phyloP scores from a whole-genome alignment of 2,888 invertebrate species.

The Cosmia trapezina region DNA sequence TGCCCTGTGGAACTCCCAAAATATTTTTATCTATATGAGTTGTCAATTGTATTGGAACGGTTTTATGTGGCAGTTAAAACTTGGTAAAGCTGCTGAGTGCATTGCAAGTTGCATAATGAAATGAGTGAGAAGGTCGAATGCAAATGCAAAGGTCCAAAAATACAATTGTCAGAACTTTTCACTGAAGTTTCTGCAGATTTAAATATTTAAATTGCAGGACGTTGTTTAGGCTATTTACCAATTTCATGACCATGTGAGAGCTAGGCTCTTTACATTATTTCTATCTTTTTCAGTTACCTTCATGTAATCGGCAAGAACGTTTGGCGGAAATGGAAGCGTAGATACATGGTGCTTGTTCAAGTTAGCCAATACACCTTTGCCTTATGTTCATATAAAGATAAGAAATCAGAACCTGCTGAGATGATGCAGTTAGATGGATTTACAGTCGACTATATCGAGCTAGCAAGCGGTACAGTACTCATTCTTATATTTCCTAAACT shows the following conservation, averaged over 20 bases:
- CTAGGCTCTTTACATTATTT: background rate
- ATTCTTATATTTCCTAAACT: slow-evolving; percentile 34
- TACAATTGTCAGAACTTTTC: background rate
- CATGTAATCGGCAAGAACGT: slow-evolving; percentile 98
- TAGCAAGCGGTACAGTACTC: slow-evolving; percentile 94
- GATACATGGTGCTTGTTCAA: slow-evolving; percentile 99
- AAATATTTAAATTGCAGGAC: background rate
- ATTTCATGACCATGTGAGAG: no score
- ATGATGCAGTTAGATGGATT: slow-evolving; percentile 99
- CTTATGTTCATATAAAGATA: slow-evolving; percentile 99
- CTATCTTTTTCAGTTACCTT: slow-evolving; percentile 91
- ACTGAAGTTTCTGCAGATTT: background rate
- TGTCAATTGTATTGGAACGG: background rate
- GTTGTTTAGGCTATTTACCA: background rate
- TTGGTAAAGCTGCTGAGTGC: background rate
- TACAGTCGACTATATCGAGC: slow-evolving; percentile 99
- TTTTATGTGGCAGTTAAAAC: background rate
- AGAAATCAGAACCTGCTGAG: slow-evolving; percentile 99
- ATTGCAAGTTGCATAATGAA: background rate
- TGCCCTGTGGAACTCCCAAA: slow-evolving; percentile 7
- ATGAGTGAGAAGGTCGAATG: slow-evolving; percentile 12
- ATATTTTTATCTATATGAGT: background rate
- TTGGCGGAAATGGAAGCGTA: slow-evolving; percentile 99
- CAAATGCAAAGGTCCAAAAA: background rate
- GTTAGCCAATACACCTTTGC: slow-evolving; percentile 99